These are phyloP conservation scores for Leptopilina boulardi DNA, from an alignment of 1,140 invertebrate species.

Conservation along the genomic window DNA sequence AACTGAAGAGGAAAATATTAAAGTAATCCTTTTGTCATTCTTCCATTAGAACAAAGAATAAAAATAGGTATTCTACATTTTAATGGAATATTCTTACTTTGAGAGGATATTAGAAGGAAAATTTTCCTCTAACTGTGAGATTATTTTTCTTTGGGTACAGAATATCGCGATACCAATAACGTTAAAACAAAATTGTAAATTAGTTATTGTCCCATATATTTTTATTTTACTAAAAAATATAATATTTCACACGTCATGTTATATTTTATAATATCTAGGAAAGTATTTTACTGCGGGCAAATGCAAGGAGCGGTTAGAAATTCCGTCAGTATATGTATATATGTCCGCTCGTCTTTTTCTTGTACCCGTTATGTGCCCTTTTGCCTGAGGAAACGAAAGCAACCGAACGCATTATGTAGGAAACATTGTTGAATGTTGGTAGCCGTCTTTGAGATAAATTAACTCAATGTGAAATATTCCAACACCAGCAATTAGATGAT, in stretches of 20 bases:
- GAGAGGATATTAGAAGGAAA: too few species aligned
- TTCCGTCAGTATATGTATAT: slow-evolving; percentile 51
- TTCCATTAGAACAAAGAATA: too few species aligned
- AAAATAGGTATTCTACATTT: too few species aligned
- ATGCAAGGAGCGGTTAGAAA: slow-evolving; percentile 43
- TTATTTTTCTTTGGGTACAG: too few species aligned
- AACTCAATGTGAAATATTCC: neutral
- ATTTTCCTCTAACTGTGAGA: too few species aligned
- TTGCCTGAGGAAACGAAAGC: neutral
- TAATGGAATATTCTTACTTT: too few species aligned
- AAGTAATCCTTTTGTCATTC: too few species aligned
- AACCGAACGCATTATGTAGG: slow-evolving; percentile 2
- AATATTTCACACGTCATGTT: slow-evolving; percentile 65
- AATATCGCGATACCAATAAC: neutral
- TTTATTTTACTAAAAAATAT: slow-evolving; percentile 62
- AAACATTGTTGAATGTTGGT: neutral
- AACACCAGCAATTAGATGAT: neutral
- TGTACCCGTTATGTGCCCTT: neutral
- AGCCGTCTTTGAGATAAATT: slow-evolving; percentile 5
- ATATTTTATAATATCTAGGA: slow-evolving; percentile 69
- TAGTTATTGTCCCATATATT: slow-evolving; percentile 62
- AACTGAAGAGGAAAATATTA: too few species aligned
- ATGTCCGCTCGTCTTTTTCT: slow-evolving; percentile 21
- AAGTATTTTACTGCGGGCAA: slow-evolving; percentile 59
- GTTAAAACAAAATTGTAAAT: slow-evolving; percentile 37